Conservation (phyloP, 2,888 invertebrate species). For the Caenorhabditis parvicauda region DNA sequence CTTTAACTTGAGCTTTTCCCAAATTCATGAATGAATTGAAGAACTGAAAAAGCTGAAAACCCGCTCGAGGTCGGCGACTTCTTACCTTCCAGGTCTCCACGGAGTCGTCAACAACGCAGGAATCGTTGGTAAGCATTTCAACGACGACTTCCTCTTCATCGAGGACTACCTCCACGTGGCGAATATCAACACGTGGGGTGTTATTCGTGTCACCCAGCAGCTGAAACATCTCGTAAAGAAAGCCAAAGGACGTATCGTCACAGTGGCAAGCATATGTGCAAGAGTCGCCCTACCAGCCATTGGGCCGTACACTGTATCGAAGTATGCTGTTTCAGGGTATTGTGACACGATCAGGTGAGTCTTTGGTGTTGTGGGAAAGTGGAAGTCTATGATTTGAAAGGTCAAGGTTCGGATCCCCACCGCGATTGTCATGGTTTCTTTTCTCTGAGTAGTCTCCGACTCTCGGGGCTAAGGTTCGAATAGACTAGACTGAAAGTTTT, state of each 20-base stretch:
- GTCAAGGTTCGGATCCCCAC: no score
- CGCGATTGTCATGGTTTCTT: no score
- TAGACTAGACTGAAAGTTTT: neutral
- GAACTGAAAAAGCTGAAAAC: neutral
- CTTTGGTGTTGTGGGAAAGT: no score
- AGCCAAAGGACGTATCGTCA: conserved; percentile 64
- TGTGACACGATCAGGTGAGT: conserved; percentile 51
- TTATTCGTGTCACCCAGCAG: conserved; percentile 57
- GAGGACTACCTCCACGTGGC: conserved; percentile 59
- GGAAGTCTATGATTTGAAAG: neutral
- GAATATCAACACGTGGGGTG: conserved; percentile 62
- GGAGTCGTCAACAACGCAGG: conserved; percentile 61
- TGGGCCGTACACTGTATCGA: conserved; percentile 57
- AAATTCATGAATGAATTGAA: no score
- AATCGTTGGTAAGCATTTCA: conserved; percentile 51
- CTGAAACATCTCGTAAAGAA: conserved; percentile 51
- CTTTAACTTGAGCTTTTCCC: no score
- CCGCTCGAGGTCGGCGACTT: no score
- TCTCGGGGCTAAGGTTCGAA: neutral
- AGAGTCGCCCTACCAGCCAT: conserved; percentile 56
- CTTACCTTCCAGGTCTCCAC: conserved; percentile 47
- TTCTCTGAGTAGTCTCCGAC: no score
- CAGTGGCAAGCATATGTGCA: conserved; percentile 64
- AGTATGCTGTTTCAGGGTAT: conserved; percentile 55
- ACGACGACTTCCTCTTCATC: conserved; percentile 61